Base-by-base conservation (phyloP, 2,113 vertebrate genomes). In the Melospiza georgiana region DNA sequence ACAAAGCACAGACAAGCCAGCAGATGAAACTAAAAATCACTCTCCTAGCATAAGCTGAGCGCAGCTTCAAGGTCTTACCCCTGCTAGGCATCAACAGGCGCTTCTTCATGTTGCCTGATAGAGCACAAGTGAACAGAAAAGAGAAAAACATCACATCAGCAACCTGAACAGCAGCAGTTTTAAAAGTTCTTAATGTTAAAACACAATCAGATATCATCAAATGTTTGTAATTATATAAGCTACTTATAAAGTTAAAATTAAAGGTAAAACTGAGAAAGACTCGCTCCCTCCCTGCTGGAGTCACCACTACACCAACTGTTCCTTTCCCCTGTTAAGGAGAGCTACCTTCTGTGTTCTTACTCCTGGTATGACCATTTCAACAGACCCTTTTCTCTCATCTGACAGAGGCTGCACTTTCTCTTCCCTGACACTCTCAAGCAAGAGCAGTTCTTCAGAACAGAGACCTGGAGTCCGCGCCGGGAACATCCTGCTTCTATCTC, bases 61-160 rank as follows among this genome's bases (percentile, higher is more conserved):
- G 28, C 72, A 95, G 95, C 94, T 94, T 95, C 91, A 87, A 92
- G 96, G 97, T 97, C 98, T 98, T 98, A 98, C 98, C 98, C 98
- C 98, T 98, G 97, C 98, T 98, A 97, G 98, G 98, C 98, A 98
- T 98, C 98, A 98, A 98, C 95, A 98, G 98, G 96, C 98, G 98
- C 95, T 98, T 98, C 98, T 98, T 98, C 98, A 97, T 96, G 97
- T 96, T 98, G 97, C 98, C 98, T 98, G 97, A 97, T 89, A 97
- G 97, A 90, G 98, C 96, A 98, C 95, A 96, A 91, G 95, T 95
- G 95, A 96, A 97, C 94, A 95, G 92, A 97, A 96, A 98, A 97
- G 97, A 97, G 92, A 98, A 97, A 96, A 98, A 97, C 84, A 97
- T 95, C 86, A 89, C 28, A 96, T 98, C 96, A 98, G 96, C 94